phyloP scores from a whole-genome alignment of 2,888 invertebrate genomes.

The Aspidapion aeneum region DNA sequence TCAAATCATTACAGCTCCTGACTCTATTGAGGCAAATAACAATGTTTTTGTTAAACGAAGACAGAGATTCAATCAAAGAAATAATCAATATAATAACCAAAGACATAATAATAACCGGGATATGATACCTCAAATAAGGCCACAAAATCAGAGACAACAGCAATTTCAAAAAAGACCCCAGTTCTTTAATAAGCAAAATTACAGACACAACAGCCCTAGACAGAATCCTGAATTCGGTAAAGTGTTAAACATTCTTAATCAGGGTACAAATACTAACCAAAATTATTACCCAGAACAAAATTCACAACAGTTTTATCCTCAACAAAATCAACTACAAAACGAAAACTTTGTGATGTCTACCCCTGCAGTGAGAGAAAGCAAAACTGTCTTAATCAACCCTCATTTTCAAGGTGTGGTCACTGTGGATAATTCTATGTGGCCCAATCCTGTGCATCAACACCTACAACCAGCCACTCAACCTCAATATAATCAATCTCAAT shows the following conservation, averaged over 20 bases:
- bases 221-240: background rate
- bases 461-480: background rate
- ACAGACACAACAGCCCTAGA: too few relatives aligned
- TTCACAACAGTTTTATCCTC: background rate
- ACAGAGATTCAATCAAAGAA: too few relatives aligned
- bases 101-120: too few relatives aligned
- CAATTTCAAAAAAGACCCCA: too few relatives aligned
- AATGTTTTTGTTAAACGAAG: too few relatives aligned
- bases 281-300: background rate
- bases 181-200: too few relatives aligned
- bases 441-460: background rate
- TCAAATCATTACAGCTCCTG: conserved; percentile 16
- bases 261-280: too few relatives aligned
- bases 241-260: background rate
- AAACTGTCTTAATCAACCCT: conserved; percentile 22
- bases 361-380: conserved; percentile 10
- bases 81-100: too few relatives aligned
- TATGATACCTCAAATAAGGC: too few relatives aligned
- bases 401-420: conserved; percentile 22
- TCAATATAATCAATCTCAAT: background rate
- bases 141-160: too few relatives aligned
- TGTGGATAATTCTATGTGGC: conserved; percentile 20
- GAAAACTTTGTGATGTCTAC: too few relatives aligned
- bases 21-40: conserved; percentile 11
- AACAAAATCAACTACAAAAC: background rate